Percentiles rank a stretch among this genome's conserved stretches.
Conservation (phyloP, 1,140 invertebrate species). For the Wasmannia auropunctata region DNA sequence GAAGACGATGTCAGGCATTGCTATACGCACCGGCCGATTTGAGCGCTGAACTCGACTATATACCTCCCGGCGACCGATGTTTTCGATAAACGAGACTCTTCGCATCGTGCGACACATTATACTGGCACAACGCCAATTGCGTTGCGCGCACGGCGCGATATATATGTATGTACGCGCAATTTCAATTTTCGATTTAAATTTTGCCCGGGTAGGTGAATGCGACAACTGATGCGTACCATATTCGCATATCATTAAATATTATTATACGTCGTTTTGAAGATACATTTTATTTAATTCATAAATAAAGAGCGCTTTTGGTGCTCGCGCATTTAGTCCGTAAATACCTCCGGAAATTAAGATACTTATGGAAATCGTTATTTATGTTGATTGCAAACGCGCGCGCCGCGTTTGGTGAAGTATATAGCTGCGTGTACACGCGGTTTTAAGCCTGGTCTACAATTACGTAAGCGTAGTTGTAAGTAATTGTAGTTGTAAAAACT, state of each 20-base stretch:
- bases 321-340: background rate
- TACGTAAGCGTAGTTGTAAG: too few species aligned
- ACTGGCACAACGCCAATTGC: background rate
- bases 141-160: background rate
- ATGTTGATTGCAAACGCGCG: background rate
- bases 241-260: background rate
- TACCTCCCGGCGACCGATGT: background rate
- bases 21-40: constrained; percentile 7
- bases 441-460: too few species aligned
- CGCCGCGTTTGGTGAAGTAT: background rate
- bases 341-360: background rate
- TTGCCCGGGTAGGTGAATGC: background rate
- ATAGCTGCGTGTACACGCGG: background rate
- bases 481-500: too few species aligned
- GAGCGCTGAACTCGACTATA: constrained; percentile 28
- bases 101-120: background rate
- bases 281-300: background rate
- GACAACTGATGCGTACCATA: constrained; percentile 6
- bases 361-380: background rate
- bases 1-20: background rate
- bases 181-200: constrained; percentile 22
- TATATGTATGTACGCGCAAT: background rate
- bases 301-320: background rate
- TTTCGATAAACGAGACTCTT: constrained; percentile 33
- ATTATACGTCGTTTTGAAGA: background rate